Evolutionary conservation across 2,797 vertebrate species (phyloP), one percentile per base, ranked within the genome.

Genomic region (Chelmon rostratus): DNA sequence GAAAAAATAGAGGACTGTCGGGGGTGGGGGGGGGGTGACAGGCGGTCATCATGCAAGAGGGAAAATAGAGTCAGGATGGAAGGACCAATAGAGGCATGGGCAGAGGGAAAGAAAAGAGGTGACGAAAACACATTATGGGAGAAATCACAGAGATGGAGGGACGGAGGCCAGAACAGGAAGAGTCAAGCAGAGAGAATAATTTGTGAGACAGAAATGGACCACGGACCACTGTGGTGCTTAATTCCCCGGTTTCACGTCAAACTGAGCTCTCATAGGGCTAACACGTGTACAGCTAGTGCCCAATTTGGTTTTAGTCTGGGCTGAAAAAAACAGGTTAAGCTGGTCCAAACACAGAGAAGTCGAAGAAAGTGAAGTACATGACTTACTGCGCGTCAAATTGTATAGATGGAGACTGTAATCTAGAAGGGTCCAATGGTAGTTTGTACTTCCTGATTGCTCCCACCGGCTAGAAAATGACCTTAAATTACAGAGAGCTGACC

Each of bases 401-500:
- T 31, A 38, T 18, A 16, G 52, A 73, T 63, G 31, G 37, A 70
- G 38, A 58, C 79, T 73, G 61, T 74, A 67, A 86, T 88, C 66
- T 59, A 8, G 74, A 83, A 67, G 68, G 19, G 59, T 75, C 50
- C 70, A 56, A 58, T 68, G 61, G 69, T 72, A 73, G 80, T 73
- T 81, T 77, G 44, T 33, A 47, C 78, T 88, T 86, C 66, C 80
- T 80, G 81, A 80, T 68, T 77, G 68, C 76, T 76, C 80, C 79
- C 69, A n/a, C 62, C 70, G 83, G 75, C 75, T 64, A 64, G 62
- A 76, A 79, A 77, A 89, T 92, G 82, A 90, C 86, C 86, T 81
- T 40, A 68, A 87, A 90, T 90, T 86, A 81, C 79, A 85, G 70
- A 5, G 68, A 83, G 73, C 79, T 78, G 79, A 88, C 84, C 89